Evolutionary conservation across 37 sponge, comb jelly and placozoan genomes (phyloP).

Genomic region (Petrosia ficiformis): DNA sequence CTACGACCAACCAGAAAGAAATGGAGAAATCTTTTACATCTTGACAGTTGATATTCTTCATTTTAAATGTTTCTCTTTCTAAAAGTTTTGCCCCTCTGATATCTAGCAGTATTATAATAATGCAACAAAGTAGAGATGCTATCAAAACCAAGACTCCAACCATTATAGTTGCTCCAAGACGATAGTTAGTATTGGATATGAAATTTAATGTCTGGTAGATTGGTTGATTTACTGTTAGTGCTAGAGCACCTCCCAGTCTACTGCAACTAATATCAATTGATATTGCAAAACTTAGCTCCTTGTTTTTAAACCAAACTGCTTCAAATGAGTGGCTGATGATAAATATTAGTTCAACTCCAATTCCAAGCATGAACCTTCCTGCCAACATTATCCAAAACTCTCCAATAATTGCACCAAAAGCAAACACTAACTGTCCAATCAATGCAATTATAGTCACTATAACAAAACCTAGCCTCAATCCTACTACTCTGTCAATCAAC

Average conservation of each 20-base stretch:
- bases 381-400: slow-evolving; percentile 73
- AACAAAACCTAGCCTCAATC: neutral
- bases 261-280: neutral
- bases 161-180: too few relatives aligned
- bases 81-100: neutral
- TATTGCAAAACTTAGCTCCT: neutral
- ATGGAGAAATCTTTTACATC: neutral
- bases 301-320: neutral
- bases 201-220: neutral
- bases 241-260: neutral
- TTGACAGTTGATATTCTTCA: neutral
- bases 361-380: slow-evolving; percentile 93
- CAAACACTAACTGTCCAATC: neutral
- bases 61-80: too few relatives aligned
- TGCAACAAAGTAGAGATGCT: too few relatives aligned
- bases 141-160: too few relatives aligned
- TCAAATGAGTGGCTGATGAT: neutral
- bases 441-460: neutral
- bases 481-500: neutral
- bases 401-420: slow-evolving; percentile 71
- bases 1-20: neutral
- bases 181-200: too few relatives aligned
- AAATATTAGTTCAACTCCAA: neutral
- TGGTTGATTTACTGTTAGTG: neutral
- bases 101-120: too few relatives aligned